phyloP scores from a whole-genome alignment of 2,113 vertebrate species.

The Acrocephalus arundinaceus region DNA sequence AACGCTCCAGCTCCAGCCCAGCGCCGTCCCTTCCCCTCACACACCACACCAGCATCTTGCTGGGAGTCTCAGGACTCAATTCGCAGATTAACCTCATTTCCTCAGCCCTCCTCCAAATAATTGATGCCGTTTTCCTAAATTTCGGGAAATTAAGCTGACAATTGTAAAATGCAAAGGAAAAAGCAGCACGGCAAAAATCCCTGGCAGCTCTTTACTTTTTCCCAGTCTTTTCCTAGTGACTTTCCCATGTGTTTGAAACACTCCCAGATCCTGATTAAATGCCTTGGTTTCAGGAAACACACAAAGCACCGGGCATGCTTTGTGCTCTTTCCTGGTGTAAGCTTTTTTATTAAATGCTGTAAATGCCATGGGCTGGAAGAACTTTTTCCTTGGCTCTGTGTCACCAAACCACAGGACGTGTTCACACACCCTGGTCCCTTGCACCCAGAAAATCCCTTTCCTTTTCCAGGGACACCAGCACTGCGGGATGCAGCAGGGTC shows the following conservation, averaged over 20 bases:
- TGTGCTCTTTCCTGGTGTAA: not conserved
- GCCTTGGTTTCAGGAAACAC: not conserved
- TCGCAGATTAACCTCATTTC: not conserved
- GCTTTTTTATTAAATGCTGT: not conserved
- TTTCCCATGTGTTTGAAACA: not conserved
- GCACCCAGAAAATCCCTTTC: not conserved
- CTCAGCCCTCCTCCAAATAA: not conserved
- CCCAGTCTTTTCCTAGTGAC: not conserved
- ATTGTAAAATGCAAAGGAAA: not conserved
- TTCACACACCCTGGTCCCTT: not conserved
- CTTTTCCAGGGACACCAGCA: rapidly evolving
- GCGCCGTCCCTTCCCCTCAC: rapidly evolving
- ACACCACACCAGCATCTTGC: rapidly evolving
- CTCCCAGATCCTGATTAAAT: not conserved
- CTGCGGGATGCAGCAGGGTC: not conserved
- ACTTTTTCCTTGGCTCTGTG: not conserved
- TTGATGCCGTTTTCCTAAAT: not conserved
- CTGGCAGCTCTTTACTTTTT: not conserved
- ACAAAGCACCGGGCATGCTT: not conserved
- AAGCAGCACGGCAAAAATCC: not conserved
- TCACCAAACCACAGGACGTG: not conserved
- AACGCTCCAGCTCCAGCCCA: not conserved
- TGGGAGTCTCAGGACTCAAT: not conserved
- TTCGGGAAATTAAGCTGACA: not conserved
- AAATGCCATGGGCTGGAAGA: not conserved